Base-by-base conservation (phyloP, 1,140 invertebrate genomes). In the Drosophila willistoni region DNA sequence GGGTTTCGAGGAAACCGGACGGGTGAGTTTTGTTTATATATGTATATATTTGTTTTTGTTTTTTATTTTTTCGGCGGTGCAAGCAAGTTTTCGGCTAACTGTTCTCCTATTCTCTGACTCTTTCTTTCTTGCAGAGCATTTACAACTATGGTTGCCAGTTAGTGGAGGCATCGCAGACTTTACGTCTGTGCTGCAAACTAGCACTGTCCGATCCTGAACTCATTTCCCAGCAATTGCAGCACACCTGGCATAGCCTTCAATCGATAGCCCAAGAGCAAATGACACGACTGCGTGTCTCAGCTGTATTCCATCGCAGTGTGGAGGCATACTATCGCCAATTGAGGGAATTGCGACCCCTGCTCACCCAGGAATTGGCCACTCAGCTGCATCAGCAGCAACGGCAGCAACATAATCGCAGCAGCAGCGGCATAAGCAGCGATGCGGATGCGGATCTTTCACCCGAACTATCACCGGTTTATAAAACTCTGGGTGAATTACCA, bases 71-170 rank as follows among this genome's bases (percentile, higher is more conserved):
- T 56, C 13, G 13, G n/a, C 41, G 44, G 42, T 34, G 34, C 9
- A 36, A 36, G 19, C 55, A 54, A 13, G 2, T 57, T 44, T 63
- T n/a, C 3, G 33, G 10, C 13, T 17, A 47, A 34, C 42, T 64
- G 14, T 68, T 14, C 68, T 14, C 59, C 13, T 42, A 33, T n/a
- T 55, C n/a, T 6, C 42, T 13, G 19, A 34, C 34, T 41, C 7
- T 13, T 3, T 41, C 13, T 1, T 25, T 25, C 14, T 29, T 51
- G 7, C 36, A 96, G 96, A 95, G 95, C 34, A 96, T 96, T 2
- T 96, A 95, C 84, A 95, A 96, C 60, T 97, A 96, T 81, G 96
- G 96, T 4, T 95, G 95, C 81, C 96, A 96, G 92, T 90, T 96
- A 60, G 92, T 96, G 10, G 95, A 95, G 78, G 96, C 96, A 12